Evolutionary conservation across 2,113 vertebrate species (phyloP).

Genomic region (Sardina pilchardus): DNA sequence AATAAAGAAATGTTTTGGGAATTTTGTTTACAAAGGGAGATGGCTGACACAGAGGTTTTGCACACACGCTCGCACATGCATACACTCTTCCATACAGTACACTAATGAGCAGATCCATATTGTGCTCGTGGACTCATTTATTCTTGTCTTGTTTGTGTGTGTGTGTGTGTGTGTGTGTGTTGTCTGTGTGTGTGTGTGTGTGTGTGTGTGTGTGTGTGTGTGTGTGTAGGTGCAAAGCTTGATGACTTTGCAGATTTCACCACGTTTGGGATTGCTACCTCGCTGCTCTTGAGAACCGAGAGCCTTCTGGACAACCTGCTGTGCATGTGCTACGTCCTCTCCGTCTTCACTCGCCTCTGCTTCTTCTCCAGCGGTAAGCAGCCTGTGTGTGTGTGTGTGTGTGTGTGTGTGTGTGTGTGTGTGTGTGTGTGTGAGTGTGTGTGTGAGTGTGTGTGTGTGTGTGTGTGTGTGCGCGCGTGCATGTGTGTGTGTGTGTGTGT

Average conservation of each 20-base stretch:
- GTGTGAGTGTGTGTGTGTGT: background rate
- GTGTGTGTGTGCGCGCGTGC: background rate
- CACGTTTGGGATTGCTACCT: conserved; percentile 86
- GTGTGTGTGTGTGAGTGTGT: background rate
- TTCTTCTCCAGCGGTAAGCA: conserved; percentile 83
- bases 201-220: conserved; percentile 10
- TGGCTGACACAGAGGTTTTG: conserved; percentile 60
- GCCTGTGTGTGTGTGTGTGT: background rate
- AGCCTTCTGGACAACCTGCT: conserved; percentile 78
- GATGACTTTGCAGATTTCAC: conserved; percentile 92
- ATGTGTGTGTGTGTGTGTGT: background rate
- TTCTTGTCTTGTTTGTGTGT: background rate
- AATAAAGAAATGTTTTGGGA: conserved; percentile 60
- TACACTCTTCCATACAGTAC: background rate
- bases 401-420: background rate
- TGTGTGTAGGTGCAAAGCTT: conserved; percentile 79
- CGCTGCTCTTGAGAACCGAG: conserved; percentile 77
- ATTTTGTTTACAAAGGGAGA: conserved; percentile 62
- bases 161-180: background rate
- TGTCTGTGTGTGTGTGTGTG: conserved; percentile 14
- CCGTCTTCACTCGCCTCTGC: conserved; percentile 82
- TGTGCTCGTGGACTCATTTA: conserved; percentile 8
- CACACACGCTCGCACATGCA: background rate
- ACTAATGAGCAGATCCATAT: background rate
- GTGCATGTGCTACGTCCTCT: conserved; percentile 80